These are phyloP conservation scores for Gallinago stenura DNA, from an alignment of 2,797 vertebrate genomes.

Conservation along the genomic window DNA sequence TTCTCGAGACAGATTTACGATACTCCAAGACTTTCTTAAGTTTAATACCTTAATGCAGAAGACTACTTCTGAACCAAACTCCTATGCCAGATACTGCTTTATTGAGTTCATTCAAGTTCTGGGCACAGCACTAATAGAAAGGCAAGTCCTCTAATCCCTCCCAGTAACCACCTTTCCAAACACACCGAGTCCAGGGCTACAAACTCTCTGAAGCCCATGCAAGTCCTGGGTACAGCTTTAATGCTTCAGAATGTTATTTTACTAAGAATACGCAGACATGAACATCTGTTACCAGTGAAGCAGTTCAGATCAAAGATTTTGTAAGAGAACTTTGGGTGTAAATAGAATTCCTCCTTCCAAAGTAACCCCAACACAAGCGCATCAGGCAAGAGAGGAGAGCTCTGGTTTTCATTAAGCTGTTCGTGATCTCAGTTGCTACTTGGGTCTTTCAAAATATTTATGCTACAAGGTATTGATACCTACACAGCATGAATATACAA, in stretches of 20 bases:
- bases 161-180: neutral
- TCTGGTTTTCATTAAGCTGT: neutral
- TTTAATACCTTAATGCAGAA: neutral
- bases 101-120: no score
- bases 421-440: neutral
- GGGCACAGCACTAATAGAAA: neutral
- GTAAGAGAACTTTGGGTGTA: neutral
- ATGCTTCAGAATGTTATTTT: neutral
- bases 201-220: rapidly evolving
- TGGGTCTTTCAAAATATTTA: neutral
- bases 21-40: neutral
- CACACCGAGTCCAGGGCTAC: rapidly evolving
- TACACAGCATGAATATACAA: neutral
- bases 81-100: neutral
- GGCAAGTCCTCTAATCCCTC: neutral
- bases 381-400: neutral
- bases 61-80: neutral
- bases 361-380: neutral
- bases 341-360: neutral
- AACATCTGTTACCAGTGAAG: no score
- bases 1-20: neutral
- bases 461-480: neutral
- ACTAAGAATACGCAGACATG: neutral
- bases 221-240: neutral
- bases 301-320: neutral